These are phyloP conservation scores for Auanema freiburgensis DNA, from an alignment of 2,888 invertebrate genomes.

Conservation along the genomic window DNA sequence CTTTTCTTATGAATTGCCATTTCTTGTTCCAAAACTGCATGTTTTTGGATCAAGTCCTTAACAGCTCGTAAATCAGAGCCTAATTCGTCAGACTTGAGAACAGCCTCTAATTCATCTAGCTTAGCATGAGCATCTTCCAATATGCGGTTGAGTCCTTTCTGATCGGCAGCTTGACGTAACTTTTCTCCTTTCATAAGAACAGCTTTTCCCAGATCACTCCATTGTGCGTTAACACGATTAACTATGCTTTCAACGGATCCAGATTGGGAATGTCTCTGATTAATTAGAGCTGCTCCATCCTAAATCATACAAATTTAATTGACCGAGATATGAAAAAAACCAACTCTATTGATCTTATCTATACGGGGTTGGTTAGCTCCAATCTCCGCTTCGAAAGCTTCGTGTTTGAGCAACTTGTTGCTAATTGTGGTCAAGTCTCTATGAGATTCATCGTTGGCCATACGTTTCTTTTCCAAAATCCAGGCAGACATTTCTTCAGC, in stretches of 20 bases:
- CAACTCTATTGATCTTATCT: conserved; percentile 65
- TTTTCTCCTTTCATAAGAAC: conserved; percentile 69
- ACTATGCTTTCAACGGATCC: conserved; percentile 75
- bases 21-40: conserved; percentile 77
- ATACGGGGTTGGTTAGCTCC: conserved; percentile 67
- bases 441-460: conserved; percentile 43
- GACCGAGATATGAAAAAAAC: background rate
- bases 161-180: conserved; percentile 51
- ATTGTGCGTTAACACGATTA: conserved; percentile 76
- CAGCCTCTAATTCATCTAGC: conserved; percentile 81
- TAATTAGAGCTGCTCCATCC: conserved; percentile 76
- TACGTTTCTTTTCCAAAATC: conserved; percentile 82
- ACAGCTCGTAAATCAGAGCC: conserved; percentile 88
- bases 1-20: conserved; percentile 81
- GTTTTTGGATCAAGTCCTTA: conserved; percentile 78
- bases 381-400: conserved; percentile 69
- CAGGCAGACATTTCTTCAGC: conserved; percentile 81
- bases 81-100: conserved; percentile 73
- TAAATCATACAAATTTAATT: conserved; percentile 43
- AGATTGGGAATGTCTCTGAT: conserved; percentile 75
- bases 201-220: conserved; percentile 77
- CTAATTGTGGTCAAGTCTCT: conserved; percentile 69
- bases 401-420: conserved; percentile 68
- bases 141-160: conserved; percentile 69
- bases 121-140: conserved; percentile 87